phyloP scores from a whole-genome alignment of 1,140 invertebrate species.

The Bombus confusus region DNA sequence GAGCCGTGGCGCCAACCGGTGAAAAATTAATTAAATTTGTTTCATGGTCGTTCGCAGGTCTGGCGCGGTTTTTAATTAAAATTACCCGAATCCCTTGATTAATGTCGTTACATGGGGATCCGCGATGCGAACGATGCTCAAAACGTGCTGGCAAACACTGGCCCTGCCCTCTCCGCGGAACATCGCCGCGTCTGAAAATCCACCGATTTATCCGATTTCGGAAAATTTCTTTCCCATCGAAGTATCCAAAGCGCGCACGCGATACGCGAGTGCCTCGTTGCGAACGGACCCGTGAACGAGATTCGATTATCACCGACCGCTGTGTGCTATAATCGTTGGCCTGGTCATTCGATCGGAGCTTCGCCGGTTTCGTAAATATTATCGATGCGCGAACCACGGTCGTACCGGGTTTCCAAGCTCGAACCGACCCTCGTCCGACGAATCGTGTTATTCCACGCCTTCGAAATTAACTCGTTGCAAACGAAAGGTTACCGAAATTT shows the following conservation, averaged over 20 bases:
- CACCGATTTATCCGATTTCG: neutral
- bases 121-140: neutral
- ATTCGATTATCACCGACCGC: slow-evolving; percentile 34
- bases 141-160: slow-evolving; percentile 12
- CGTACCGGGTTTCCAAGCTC: neutral
- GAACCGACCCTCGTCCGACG: neutral
- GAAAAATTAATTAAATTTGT: slow-evolving; percentile 69
- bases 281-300: neutral
- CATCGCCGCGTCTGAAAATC: no score
- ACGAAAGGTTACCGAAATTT: neutral
- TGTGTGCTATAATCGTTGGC: neutral
- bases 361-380: slow-evolving; percentile 8
- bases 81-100: slow-evolving; percentile 68
- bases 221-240: neutral
- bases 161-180: no score
- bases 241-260: neutral
- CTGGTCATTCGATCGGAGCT: neutral
- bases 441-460: no score
- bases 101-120: slow-evolving; percentile 45
- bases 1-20: neutral
- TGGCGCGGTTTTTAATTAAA: slow-evolving; percentile 67
- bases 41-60: slow-evolving; percentile 43
- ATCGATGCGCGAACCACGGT: neutral
- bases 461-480: neutral
- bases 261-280: no score